Percentiles rank a stretch among this genome's conserved stretches.
phyloP scores from a whole-genome alignment of 2,797 vertebrate genomes.

The Iguana delicatissima region DNA sequence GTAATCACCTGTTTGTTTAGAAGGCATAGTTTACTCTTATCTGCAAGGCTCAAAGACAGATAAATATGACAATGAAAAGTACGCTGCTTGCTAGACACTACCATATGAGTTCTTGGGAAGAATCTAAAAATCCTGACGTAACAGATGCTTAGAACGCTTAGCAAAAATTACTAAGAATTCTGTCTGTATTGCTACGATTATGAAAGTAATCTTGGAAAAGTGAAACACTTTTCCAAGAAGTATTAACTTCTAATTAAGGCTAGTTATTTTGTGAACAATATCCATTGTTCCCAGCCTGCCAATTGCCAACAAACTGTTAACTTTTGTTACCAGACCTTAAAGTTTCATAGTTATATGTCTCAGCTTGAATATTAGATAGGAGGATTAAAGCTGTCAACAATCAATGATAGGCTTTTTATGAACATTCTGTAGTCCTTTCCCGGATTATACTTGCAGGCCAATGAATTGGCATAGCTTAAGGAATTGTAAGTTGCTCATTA shows the following conservation, averaged over 20 bases:
- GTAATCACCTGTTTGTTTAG: background rate
- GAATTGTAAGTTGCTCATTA: background rate
- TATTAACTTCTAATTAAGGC: background rate
- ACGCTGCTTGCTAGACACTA: background rate
- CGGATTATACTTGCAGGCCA: background rate
- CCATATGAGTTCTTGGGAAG: background rate
- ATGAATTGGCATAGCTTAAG: background rate
- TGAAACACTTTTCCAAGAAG: background rate
- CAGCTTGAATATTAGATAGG: background rate
- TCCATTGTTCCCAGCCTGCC: background rate
- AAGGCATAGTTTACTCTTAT: background rate
- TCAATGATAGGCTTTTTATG: background rate
- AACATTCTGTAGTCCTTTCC: background rate
- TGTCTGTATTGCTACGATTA: background rate
- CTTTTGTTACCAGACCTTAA: background rate
- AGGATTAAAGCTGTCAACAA: background rate
- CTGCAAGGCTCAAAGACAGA: background rate
- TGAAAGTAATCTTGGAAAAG: background rate
- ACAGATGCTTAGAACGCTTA: background rate
- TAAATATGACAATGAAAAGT: background rate
- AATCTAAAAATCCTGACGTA: background rate
- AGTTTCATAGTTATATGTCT: background rate
- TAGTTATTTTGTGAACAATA: background rate
- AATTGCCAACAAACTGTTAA: background rate
- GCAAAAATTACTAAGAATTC: background rate